phyloP scores from a whole-genome alignment of 2,797 vertebrate genomes.

The Dallia pectoralis region DNA sequence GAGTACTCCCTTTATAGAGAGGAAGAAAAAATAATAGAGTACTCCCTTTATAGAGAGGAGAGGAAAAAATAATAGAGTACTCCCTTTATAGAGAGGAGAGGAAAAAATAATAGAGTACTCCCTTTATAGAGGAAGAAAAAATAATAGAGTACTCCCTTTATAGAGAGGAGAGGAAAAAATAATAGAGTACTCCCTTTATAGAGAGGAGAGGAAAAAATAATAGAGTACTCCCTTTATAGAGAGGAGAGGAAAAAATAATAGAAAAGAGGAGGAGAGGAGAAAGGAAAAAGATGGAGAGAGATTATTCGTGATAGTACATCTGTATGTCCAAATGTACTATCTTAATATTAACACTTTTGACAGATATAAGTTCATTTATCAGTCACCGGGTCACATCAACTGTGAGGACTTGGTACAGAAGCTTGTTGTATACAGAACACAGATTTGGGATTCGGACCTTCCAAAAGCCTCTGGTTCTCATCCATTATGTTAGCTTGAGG shows the following conservation, averaged over 20 bases:
- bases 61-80: conserved; percentile 18
- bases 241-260: neutral
- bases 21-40: conserved; percentile 13
- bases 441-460: too few relatives aligned
- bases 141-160: conserved; percentile 20
- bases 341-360: too few relatives aligned
- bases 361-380: too few relatives aligned
- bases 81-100: conserved; percentile 11
- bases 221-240: too few relatives aligned
- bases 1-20: conserved; percentile 15
- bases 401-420: too few relatives aligned
- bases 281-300: neutral
- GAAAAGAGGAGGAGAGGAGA: neutral
- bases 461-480: too few relatives aligned
- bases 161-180: too few relatives aligned
- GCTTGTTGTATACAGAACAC: too few relatives aligned
- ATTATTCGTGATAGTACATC: too few relatives aligned
- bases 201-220: conserved; percentile 7
- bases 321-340: too few relatives aligned
- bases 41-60: conserved; percentile 12
- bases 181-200: conserved; percentile 19
- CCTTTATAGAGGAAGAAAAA: conserved; percentile 11
- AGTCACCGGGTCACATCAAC: too few relatives aligned
- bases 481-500: too few relatives aligned
- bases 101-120: conserved; percentile 21